These are phyloP conservation scores for Heterotilapia buettikoferi DNA, from an alignment of 2,113 vertebrate species.

Conservation along the genomic window DNA sequence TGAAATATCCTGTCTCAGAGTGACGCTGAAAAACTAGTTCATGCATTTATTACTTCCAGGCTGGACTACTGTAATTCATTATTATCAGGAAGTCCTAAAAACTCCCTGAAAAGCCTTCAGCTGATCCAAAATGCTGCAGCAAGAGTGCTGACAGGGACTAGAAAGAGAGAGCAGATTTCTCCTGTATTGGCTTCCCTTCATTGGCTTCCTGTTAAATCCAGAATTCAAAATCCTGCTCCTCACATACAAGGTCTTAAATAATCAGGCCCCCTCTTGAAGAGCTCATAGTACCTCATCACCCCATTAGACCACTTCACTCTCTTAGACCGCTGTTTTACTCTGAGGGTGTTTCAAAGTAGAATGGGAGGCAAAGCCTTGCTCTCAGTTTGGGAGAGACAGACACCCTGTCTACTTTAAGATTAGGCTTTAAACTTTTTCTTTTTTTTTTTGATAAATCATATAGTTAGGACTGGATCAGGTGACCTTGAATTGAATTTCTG, in stretches of 20 bases:
- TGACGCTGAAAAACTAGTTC: neutral
- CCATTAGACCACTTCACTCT: neutral
- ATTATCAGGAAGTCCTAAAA: rapidly evolving
- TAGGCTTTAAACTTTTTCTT: neutral
- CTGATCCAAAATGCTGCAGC: neutral
- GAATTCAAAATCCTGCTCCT: neutral
- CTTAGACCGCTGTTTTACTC: neutral
- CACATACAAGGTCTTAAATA: neutral
- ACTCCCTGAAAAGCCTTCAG: neutral
- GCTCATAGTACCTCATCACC: neutral
- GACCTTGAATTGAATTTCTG: neutral
- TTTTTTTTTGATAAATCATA: neutral
- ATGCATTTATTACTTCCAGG: neutral
- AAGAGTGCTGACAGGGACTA: neutral
- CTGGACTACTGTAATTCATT: rapidly evolving
- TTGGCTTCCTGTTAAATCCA: neutral
- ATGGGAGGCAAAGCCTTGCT: neutral
- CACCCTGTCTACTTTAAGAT: neutral
- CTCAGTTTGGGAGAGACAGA: neutral
- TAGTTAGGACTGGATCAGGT: neutral
- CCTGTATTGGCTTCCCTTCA: neutral
- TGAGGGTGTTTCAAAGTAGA: neutral
- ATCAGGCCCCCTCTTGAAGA: neutral
- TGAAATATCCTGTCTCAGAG: neutral
- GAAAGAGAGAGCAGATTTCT: neutral